Conservation (phyloP, 92 coral and sea anemone species). For the Metridium senile region DNA sequence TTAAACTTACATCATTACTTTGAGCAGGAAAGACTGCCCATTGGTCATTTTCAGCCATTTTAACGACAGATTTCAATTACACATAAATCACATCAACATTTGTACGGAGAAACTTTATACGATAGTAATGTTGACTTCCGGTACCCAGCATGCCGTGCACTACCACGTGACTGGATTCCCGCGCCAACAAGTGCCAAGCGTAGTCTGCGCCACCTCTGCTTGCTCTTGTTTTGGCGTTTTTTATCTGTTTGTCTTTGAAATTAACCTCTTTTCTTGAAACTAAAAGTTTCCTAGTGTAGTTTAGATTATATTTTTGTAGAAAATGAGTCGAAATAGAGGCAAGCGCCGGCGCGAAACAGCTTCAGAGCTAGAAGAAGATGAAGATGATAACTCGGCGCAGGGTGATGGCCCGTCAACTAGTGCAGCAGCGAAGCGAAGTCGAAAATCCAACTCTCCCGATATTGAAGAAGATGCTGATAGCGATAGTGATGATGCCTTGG, state of each 20-base stretch:
- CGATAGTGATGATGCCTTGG: slow-evolving; percentile 17
- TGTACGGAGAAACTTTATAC: not conserved
- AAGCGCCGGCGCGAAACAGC: slow-evolving; percentile 38
- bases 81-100: not conserved
- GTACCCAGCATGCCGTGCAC: slow-evolving; percentile 18
- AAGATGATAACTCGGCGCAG: slow-evolving; percentile 13
- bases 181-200: not conserved
- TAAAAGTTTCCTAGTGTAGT: not conserved
- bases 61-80: not conserved
- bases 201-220: not conserved
- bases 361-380: slow-evolving; percentile 46
- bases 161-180: slow-evolving; percentile 13
- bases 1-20: not conserved
- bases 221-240: not conserved
- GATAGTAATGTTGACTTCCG: slow-evolving; percentile 10
- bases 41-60: slow-evolving; percentile 29
- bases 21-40: slow-evolving; percentile 32
- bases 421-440: slow-evolving; percentile 43
- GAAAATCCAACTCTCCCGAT: slow-evolving; percentile 32
- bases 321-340: slow-evolving; percentile 34
- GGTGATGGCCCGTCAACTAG: slow-evolving; percentile 23
- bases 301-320: not conserved
- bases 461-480: slow-evolving; percentile 29
- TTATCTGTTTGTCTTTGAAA: not conserved
- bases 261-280: not conserved